Conservation (phyloP, 2,888 invertebrate species). For the Rotaria socialis region DNA sequence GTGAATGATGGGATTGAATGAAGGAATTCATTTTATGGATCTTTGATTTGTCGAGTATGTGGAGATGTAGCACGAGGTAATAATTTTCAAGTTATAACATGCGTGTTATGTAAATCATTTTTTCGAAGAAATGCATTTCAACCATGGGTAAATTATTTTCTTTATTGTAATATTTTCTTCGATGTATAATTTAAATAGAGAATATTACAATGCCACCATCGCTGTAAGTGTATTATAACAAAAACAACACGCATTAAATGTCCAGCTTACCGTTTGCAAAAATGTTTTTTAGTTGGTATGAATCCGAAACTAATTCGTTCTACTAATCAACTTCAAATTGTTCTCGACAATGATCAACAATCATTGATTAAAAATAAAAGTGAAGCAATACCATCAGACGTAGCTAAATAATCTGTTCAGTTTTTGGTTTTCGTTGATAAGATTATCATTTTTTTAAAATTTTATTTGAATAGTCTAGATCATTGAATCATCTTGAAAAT, state of each 20-base stretch:
- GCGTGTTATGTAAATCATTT: neutral
- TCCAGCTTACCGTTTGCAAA: neutral
- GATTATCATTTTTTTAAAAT: neutral
- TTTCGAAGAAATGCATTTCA: neutral
- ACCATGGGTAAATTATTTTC: neutral
- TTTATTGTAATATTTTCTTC: neutral
- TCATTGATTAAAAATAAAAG: neutral
- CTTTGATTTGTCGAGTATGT: neutral
- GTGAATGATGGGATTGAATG: neutral
- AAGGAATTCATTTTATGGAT: neutral
- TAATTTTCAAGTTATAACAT: neutral
- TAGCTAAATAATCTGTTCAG: neutral
- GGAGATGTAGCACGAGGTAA: neutral
- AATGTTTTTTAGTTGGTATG: neutral
- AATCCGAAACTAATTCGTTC: too few species aligned
- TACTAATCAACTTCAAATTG: neutral
- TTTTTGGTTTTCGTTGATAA: too few species aligned
- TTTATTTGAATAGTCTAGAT: neutral
- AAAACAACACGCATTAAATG: neutral
- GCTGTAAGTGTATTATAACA: neutral
- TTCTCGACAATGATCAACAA: neutral
- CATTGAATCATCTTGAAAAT: neutral
- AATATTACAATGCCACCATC: neutral
- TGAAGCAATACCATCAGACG: neutral
- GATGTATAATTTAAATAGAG: neutral